Conservation (phyloP, 2,888 invertebrate species). For the Thymelicus lineola region DNA sequence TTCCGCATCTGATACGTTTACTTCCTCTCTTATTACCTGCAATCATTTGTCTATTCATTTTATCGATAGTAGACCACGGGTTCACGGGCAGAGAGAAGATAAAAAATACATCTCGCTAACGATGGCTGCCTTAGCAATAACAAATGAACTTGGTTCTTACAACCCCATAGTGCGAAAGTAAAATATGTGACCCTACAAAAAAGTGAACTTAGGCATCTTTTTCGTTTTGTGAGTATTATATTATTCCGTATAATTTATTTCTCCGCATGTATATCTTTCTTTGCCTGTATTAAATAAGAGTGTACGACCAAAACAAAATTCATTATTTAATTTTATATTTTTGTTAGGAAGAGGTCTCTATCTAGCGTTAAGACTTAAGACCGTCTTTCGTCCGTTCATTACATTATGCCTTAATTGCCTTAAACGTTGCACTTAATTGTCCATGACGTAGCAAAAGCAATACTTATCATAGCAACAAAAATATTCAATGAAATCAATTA, state of each 20-base stretch:
- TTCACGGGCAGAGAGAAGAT: not conserved
- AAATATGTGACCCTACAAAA: not conserved
- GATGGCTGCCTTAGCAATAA: not conserved
- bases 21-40: conserved; percentile 10
- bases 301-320: too few relatives aligned
- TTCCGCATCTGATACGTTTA: not conserved
- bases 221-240: not conserved
- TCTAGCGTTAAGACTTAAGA: too few relatives aligned
- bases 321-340: too few relatives aligned
- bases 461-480: conserved; percentile 21
- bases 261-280: too few relatives aligned
- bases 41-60: not conserved
- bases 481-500: conserved; percentile 30
- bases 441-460: not conserved
- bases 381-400: too few relatives aligned
- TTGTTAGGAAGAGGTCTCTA: too few relatives aligned
- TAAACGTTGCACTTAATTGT: not conserved
- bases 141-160: not conserved
- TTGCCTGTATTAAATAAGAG: too few relatives aligned
- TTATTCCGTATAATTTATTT: not conserved
- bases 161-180: not conserved
- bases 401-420: too few relatives aligned
- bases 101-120: not conserved
- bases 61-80: not conserved
- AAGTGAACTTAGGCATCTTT: not conserved